Evolutionary conservation across 30 jellyfish, hydroid and myxozoan genomes (phyloP).

Genomic region (Hydractinia echinata): DNA sequence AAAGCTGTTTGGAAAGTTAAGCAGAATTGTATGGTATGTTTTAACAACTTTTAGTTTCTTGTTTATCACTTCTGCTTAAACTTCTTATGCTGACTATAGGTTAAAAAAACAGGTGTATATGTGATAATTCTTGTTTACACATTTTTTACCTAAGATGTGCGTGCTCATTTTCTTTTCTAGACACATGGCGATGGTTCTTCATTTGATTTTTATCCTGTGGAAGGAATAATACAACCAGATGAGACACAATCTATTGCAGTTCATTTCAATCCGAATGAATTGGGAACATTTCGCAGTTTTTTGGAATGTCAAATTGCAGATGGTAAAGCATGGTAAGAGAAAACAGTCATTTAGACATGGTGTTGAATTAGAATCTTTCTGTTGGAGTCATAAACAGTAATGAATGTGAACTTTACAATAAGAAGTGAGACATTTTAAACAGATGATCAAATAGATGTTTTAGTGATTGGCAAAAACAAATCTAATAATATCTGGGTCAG

Average conservation of each 20-base stretch:
- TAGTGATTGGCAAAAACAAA: no score
- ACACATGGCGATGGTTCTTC: neutral
- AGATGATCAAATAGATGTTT: no score
- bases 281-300: neutral
- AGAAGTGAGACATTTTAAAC: no score
- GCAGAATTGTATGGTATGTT: neutral
- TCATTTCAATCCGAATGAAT: neutral
- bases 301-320: neutral
- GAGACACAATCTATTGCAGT: conserved; percentile 11
- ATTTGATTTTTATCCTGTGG: conserved; percentile 3
- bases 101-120: no score
- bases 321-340: conserved; percentile 23
- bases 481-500: no score
- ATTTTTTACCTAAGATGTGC: no score
- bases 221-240: conserved; percentile 17
- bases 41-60: no score
- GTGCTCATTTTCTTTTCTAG: neutral
- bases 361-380: neutral
- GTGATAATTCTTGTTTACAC: no score
- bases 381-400: no score
- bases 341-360: neutral
- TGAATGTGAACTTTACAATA: no score
- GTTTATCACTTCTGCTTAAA: no score
- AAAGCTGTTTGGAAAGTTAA: conserved; percentile 50
- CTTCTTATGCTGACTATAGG: no score